These are phyloP conservation scores for Ruditapes philippinarum DNA, from an alignment of 1,140 invertebrate genomes.

Conservation along the genomic window DNA sequence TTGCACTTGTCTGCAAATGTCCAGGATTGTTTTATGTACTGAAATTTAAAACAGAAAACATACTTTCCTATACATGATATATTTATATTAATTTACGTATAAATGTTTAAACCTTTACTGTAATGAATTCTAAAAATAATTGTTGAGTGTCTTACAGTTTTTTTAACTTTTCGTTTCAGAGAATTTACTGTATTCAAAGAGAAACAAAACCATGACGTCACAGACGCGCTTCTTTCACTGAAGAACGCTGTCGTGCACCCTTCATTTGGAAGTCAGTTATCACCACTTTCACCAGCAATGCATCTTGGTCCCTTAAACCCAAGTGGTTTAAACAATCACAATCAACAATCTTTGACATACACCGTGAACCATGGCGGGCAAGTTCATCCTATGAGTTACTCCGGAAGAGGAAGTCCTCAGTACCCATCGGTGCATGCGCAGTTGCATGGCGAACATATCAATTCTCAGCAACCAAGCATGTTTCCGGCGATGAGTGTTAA, in stretches of 20 bases:
- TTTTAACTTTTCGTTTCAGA: slow-evolving; percentile 79
- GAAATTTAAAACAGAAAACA: too few species aligned
- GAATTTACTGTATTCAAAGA: slow-evolving; percentile 84
- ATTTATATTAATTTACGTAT: too few species aligned
- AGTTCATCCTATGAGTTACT: slow-evolving; percentile 75
- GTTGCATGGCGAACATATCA: slow-evolving; percentile 76
- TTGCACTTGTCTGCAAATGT: too few species aligned
- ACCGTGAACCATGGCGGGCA: slow-evolving; percentile 78
- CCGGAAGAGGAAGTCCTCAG: slow-evolving; percentile 84
- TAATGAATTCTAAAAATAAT: too few species aligned
- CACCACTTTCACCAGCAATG: slow-evolving; percentile 77
- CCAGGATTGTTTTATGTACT: too few species aligned
- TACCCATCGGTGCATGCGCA: slow-evolving; percentile 74
- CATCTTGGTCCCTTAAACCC: slow-evolving; percentile 76
- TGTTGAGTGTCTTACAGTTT: too few species aligned
- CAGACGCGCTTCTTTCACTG: slow-evolving; percentile 94
- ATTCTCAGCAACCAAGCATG: slow-evolving; percentile 71
- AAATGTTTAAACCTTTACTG: too few species aligned
- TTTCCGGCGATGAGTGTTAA: slow-evolving; percentile 98
- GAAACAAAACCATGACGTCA: slow-evolving; percentile 89
- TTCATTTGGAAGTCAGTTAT: slow-evolving; percentile 81
- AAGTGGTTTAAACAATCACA: slow-evolving; percentile 60
- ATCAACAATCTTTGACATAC: slow-evolving; percentile 68
- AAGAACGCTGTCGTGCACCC: slow-evolving; percentile 96
- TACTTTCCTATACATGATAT: too few species aligned